Evolutionary conservation across 2,888 invertebrate species (phyloP), one percentile per base, ranked within the genome.

Genomic region (Drosophila mettleri): DNA sequence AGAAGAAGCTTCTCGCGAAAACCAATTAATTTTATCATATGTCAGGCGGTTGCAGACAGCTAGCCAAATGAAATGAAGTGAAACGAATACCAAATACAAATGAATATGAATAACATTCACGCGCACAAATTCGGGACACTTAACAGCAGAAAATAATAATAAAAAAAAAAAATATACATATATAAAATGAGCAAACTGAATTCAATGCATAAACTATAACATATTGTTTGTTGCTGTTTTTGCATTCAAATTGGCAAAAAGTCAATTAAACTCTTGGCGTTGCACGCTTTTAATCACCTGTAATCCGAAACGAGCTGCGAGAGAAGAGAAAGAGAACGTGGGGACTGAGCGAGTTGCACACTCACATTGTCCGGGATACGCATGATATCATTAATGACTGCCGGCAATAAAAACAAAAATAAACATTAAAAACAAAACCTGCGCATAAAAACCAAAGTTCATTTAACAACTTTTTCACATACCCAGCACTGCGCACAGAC

Each of bases 241-340:
- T 58, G 55, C 60, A 64, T 63, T 75, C 64, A 62, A 73, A 75
- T 69, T 71, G 80, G 63, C 69, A 78, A 70, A 83, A 86, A 83
- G 86, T 86, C 80, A 88, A 76, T 88, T 75, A 67, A 72, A 73
- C 45, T 67, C 59, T 31, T 76, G 46, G 52, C 68, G 41, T 43
- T 49, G 65, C 58, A 63, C 73, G 59, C 63, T 52, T 86, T 85
- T 83, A 83, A 83, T 80, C 84, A 86, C 84, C 84, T 78, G 74
- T 83, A 83, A 86, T 78, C 70, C 80, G 55, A 49, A 63, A 67
- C 54, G 51, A 66, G 20, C 52, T 12, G 57, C 16, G n/a, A 34
- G 16, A 18, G 18, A 4, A 39, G 12, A n/a, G 48, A n/a, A 12
- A 18, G 18, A 4, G 16, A 34, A 12, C 1, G 29, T 8, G 14